Evolutionary conservation across 1,140 invertebrate genomes (phyloP).

Genomic region (Neoseiulus cucumeris): DNA sequence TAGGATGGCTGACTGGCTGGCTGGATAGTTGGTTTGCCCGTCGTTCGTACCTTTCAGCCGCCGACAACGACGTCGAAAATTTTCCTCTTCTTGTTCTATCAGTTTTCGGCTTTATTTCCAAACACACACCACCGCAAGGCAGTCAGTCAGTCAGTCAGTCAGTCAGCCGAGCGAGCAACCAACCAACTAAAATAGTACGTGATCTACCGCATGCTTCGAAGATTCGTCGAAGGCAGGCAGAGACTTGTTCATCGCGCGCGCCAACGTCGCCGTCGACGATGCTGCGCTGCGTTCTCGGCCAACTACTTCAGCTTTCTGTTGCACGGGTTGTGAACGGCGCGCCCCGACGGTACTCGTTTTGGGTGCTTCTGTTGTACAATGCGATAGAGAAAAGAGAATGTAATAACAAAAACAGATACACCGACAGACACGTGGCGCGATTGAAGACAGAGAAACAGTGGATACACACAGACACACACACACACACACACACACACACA

Average conservation of each 20-base stretch:
- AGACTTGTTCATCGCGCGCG: no score
- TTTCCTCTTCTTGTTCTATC: no score
- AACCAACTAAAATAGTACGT: neutral
- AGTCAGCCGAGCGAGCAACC: neutral
- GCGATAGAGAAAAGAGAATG: neutral
- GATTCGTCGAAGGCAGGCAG: neutral
- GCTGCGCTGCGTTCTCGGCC: neutral
- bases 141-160: neutral
- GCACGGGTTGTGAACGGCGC: neutral
- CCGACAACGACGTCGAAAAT: no score
- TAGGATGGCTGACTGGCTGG: no score
- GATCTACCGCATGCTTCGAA: constrained; percentile 4
- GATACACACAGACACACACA: neutral
- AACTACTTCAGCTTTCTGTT: neutral
- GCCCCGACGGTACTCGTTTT: neutral
- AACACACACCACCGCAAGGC: neutral
- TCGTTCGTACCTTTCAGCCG: no score
- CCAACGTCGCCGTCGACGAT: neutral
- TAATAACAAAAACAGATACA: neutral
- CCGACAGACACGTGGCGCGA: neutral
- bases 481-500: neutral
- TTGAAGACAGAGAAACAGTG: neutral
- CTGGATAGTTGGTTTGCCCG: no score
- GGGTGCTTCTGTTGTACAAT: constrained; percentile 7
- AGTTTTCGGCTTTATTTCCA: no score